Evolutionary conservation across 2,113 vertebrate genomes (phyloP).

Genomic region (Sialia sialis): DNA sequence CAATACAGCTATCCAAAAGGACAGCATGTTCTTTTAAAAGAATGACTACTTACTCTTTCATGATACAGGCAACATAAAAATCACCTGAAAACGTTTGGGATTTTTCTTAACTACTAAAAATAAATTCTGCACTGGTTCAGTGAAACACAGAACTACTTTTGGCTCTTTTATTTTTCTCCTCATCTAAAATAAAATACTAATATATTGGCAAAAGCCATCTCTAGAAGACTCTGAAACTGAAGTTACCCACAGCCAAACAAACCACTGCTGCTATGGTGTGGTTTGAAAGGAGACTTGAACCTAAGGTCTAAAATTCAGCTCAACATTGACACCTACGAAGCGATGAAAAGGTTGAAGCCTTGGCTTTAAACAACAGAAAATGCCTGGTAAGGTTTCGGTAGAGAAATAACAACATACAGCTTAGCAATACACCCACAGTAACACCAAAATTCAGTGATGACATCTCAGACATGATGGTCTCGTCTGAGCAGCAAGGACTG

Average conservation of each 20-base stretch:
- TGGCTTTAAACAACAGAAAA: not conserved
- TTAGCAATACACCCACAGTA: not conserved
- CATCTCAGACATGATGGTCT: not conserved
- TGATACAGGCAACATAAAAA: conserved; percentile 17
- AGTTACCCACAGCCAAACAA: not conserved
- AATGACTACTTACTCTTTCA: conserved; percentile 27
- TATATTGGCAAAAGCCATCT: not conserved
- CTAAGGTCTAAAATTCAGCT: not conserved
- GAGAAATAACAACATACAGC: not conserved
- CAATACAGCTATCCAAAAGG: conserved; percentile 53
- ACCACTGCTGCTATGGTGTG: not conserved
- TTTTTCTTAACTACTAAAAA: not conserved
- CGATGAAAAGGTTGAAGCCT: not conserved
- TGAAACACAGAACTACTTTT: not conserved
- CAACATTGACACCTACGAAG: not conserved
- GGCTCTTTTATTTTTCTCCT: not conserved
- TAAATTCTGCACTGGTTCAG: not conserved
- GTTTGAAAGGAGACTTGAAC: not conserved
- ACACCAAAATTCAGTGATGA: not conserved
- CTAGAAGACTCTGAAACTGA: not conserved
- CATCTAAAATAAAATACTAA: not conserved
- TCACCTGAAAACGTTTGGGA: not conserved
- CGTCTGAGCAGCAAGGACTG: not conserved
- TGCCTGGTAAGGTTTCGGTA: not conserved
- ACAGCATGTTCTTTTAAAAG: conserved; percentile 54